Conservation (phyloP, 1,140 invertebrate species). For the Thaumetopoea pityocampa region DNA sequence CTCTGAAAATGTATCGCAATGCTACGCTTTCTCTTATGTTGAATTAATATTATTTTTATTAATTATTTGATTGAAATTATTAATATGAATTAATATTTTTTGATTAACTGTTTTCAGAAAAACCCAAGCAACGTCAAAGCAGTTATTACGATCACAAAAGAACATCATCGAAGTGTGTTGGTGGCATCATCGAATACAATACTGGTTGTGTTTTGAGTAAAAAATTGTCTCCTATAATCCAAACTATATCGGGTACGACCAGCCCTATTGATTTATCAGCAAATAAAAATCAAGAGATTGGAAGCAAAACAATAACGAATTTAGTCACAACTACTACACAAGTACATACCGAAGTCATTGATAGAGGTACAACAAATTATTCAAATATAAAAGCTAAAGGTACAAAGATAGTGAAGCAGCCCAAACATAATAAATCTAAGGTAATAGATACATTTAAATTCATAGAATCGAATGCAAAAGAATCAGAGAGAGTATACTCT, state of each 20-base stretch:
- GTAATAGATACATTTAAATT: constrained; percentile 5
- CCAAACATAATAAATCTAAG: constrained; percentile 1
- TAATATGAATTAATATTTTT: no score
- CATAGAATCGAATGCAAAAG: neutral
- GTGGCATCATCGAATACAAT: constrained; percentile 26
- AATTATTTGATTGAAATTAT: no score
- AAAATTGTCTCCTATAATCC: constrained; percentile 45
- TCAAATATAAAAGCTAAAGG: neutral
- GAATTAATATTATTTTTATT: no score
- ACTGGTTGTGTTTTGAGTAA: constrained; percentile 24
- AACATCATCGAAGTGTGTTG: constrained; percentile 48
- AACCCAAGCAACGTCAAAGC: constrained; percentile 5
- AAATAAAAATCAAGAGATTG: constrained; percentile 20
- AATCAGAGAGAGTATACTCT: constrained; percentile 21
- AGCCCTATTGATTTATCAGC: constrained; percentile 20
- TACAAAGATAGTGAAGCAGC: constrained; percentile 4
- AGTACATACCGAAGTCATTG: constrained; percentile 7
- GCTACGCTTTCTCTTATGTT: no score
- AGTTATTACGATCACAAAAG: constrained; percentile 33
- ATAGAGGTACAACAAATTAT: constrained; percentile 3
- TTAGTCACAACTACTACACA: constrained; percentile 17
- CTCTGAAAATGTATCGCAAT: no score
- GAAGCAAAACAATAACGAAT: constrained; percentile 21
- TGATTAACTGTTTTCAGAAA: constrained; percentile 24
- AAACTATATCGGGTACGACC: constrained; percentile 35